Evolutionary conservation across 2,888 invertebrate genomes (phyloP).

Genomic region (Nemurella pictetii): DNA sequence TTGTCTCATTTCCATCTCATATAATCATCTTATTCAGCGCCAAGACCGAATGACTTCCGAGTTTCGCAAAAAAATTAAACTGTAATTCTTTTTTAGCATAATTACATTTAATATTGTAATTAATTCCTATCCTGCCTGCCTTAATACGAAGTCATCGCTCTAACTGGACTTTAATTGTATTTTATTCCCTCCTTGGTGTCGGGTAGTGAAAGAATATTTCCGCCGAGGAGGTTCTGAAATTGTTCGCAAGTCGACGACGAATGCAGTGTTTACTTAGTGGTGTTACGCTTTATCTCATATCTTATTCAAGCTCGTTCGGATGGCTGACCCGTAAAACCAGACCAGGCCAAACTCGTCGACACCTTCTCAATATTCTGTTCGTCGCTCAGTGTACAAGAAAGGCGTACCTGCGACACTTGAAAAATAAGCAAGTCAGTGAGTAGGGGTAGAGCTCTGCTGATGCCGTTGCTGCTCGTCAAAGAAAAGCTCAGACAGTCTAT

Average conservation of each 20-base stretch:
- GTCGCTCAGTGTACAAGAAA: background rate
- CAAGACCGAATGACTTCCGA: background rate
- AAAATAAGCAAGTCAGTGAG: background rate
- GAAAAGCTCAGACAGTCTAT: background rate
- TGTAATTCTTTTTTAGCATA: background rate
- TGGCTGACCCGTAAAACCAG: background rate
- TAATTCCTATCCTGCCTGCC: background rate
- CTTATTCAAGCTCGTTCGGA: background rate
- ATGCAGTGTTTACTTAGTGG: background rate
- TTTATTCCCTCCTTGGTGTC: background rate
- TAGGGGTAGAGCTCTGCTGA: background rate
- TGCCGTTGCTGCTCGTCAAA: background rate
- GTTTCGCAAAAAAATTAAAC: background rate
- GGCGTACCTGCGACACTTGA: background rate
- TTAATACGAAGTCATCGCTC: background rate
- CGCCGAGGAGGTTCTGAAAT: background rate
- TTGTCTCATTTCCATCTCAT: background rate
- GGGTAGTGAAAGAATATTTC: background rate
- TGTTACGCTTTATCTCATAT: conserved; percentile 2
- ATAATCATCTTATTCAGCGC: background rate
- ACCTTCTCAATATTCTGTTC: conserved; percentile 7
- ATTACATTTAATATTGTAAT: background rate
- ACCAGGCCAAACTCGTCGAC: background rate
- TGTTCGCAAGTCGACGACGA: background rate
- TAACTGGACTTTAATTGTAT: background rate